Evolutionary conservation across 2,113 vertebrate genomes (phyloP).

Genomic region (Emydocephalus ijimae): DNA sequence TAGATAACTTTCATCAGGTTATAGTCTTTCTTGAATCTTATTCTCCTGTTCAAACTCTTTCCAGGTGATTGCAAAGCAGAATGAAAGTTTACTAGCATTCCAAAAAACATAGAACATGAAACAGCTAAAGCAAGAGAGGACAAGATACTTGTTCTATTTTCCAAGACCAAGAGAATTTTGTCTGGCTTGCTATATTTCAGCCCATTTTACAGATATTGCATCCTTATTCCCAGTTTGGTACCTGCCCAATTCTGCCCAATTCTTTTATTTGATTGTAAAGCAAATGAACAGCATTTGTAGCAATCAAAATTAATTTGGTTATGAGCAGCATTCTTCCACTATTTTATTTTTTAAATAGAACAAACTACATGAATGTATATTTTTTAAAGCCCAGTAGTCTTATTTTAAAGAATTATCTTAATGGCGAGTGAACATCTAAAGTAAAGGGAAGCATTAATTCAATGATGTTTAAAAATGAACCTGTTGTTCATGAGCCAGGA

Average conservation of each 20-base stretch:
- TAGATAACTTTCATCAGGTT: not conserved
- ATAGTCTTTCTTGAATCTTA: not conserved
- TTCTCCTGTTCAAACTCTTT: not conserved
- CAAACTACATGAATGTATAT: conserved; percentile 38
- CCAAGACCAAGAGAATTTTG: not conserved
- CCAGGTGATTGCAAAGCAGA: not conserved
- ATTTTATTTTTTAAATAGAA: conserved; percentile 25
- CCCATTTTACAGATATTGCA: not conserved
- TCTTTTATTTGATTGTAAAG: not conserved
- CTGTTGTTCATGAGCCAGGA: conserved; percentile 44
- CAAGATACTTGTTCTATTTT: not conserved
- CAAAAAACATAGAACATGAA: not conserved
- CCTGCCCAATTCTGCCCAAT: not conserved
- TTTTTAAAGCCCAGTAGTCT: conserved; percentile 50
- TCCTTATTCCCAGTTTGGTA: not conserved
- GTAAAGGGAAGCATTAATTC: conserved; percentile 49
- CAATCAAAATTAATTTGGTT: conserved; percentile 33
- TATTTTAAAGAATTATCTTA: conserved; percentile 50
- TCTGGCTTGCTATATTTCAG: not conserved
- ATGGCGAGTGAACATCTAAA: conserved; percentile 38
- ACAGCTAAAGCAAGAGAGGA: not conserved
- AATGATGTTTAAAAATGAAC: conserved; percentile 48
- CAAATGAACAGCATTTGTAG: conserved; percentile 7
- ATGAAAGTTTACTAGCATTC: not conserved
- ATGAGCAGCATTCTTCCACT: not conserved